These are phyloP conservation scores for Dallia pectoralis DNA, from an alignment of 2,797 vertebrate species.

Conservation along the genomic window DNA sequence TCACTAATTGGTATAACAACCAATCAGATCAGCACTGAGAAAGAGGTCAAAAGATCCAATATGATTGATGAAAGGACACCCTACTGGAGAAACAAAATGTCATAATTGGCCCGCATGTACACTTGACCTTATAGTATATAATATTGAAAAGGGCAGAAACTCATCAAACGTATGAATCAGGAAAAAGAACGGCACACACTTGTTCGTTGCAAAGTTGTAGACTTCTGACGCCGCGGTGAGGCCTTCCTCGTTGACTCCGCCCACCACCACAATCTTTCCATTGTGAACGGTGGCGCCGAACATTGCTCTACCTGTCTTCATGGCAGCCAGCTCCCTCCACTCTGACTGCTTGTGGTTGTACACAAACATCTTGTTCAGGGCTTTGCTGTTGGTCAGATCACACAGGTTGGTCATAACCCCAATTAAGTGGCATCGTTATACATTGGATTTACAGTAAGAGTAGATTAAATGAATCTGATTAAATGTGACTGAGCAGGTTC, in stretches of 20 bases:
- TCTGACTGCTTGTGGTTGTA: conserved; percentile 97
- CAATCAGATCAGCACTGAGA: too few species aligned
- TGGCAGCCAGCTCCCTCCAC: conserved; percentile 92
- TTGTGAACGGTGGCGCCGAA: conserved; percentile 89
- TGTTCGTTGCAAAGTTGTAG: conserved; percentile 88
- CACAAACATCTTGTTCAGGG: conserved; percentile 88
- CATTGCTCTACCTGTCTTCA: conserved; percentile 94
- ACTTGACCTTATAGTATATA: neutral
- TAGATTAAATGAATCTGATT: neutral
- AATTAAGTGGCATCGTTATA: neutral
- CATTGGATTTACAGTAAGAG: neutral
- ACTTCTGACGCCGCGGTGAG: conserved; percentile 84
- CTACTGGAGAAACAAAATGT: too few species aligned
- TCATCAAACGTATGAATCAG: neutral
- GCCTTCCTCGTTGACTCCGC: conserved; percentile 94
- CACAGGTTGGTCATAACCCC: neutral
- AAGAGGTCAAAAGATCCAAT: too few species aligned
- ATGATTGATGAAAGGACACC: too few species aligned
- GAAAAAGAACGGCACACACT: conserved; percentile 71
- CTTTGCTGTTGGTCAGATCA: conserved; percentile 83
- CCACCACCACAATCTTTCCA: conserved; percentile 85
- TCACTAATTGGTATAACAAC: too few species aligned
- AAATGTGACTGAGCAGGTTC: neutral
- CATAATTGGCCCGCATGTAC: too few species aligned
- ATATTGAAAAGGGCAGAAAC: neutral